Evolutionary conservation across 1,140 invertebrate species (phyloP), one percentile per base, ranked within the genome.

Genomic region (Ephestia elutella): DNA sequence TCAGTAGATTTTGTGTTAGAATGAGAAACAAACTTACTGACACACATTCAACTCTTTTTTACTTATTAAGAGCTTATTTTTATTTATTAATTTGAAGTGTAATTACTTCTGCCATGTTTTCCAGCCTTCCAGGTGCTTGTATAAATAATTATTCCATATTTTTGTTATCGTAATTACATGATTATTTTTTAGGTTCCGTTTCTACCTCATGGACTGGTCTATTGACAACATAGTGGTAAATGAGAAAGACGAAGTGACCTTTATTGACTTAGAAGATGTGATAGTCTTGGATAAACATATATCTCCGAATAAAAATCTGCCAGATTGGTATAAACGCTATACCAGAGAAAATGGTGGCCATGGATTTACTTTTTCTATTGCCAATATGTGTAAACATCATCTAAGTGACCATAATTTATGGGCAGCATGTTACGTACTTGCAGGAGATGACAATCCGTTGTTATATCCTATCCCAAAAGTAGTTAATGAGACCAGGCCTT

Each of bases 171-270:
- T n/a, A n/a, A n/a, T n/a, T n/a, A n/a, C n/a, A n/a, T n/a, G n/a
- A n/a, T n/a, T n/a, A n/a, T n/a, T n/a, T 44, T 44, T 44, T 73
- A 88, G 86, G 64, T 88, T 78, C 49, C 82, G 86, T 54, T 88
- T 88, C 63, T 88, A 88, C 56, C 67, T 86, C 2, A 82, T 88
- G 82, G 86, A 88, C 60, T 88, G 86, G 86, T 86, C 86, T 10
- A 32, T 86, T 11, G 86, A 88, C 60, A 88, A 88, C 48, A 87
- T 88, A 60, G 86, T 87, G 0, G 86, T 67, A 0, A 85, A 88
- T 63, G 78, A 83, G 60, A 80, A 73, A 30, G 81, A 88, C 57
- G 77, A 81, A 21, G 75, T 88, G 5, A 73, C 81, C 7, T 87
- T 87, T 58, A 75, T 87, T 15, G 86, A 88, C 62, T 66, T 87